These are phyloP conservation scores for Lagria hirta DNA, from an alignment of 2,888 invertebrate genomes.

Conservation along the genomic window DNA sequence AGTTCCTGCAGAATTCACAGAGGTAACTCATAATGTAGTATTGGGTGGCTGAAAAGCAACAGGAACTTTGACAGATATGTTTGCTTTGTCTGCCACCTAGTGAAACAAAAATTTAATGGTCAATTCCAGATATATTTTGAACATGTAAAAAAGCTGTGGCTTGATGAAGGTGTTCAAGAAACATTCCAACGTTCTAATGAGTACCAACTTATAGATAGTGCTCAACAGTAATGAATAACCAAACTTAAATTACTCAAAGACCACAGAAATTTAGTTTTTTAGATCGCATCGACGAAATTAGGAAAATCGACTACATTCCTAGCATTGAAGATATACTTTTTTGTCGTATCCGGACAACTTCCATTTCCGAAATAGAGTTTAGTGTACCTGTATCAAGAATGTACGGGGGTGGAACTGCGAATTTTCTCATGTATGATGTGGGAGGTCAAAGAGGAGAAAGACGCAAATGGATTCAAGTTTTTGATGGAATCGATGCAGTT, in stretches of 20 bases:
- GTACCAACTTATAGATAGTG: slow-evolving; percentile 78
- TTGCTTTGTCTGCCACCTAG: slow-evolving; percentile 12
- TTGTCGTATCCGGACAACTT: slow-evolving; percentile 72
- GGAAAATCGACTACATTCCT: slow-evolving; percentile 67
- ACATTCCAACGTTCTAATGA: slow-evolving; percentile 72
- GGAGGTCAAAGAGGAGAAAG: slow-evolving; percentile 81
- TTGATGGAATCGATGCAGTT: slow-evolving; percentile 80
- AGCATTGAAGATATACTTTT: slow-evolving; percentile 75
- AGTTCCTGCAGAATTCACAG: slow-evolving; percentile 59
- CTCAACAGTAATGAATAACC: slow-evolving; percentile 72
- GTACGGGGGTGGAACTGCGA: slow-evolving; percentile 69
- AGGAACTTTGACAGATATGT: no score
- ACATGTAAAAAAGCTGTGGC: slow-evolving; percentile 67
- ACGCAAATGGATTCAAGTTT: slow-evolving; percentile 79
- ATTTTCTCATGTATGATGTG: slow-evolving; percentile 82
- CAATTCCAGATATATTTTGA: slow-evolving; percentile 70
- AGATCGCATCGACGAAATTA: slow-evolving; percentile 68
- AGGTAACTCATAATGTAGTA: slow-evolving; percentile 53
- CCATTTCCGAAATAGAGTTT: slow-evolving; percentile 75
- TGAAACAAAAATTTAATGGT: slow-evolving; percentile 2
- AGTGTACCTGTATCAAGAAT: slow-evolving; percentile 69
- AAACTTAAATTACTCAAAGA: slow-evolving; percentile 4
- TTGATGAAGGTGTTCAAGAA: slow-evolving; percentile 69
- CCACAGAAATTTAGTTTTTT: slow-evolving; percentile 67
- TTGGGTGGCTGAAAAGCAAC: slow-evolving; percentile 3